Evolutionary conservation across 2,888 invertebrate genomes (phyloP), one percentile per base, ranked within the genome.

Genomic region (Caenorhabditis macrosperma): DNA sequence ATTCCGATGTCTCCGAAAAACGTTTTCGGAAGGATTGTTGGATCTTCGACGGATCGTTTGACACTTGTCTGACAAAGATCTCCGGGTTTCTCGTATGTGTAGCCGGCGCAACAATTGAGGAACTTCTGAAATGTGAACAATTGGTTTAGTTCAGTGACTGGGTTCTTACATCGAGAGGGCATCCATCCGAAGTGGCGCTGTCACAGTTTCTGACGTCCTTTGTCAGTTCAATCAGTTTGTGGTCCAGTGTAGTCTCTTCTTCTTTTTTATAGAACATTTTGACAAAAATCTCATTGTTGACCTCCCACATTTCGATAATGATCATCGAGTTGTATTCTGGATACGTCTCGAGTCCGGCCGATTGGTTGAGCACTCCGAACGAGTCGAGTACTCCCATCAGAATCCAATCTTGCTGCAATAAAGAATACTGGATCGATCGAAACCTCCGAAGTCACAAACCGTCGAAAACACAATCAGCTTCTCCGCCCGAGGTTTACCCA

Each of bases 311-410:
- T 22, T 79, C 79, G 5, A 75, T 35, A 10, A 79, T 68, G 12
- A 79, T 79, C 79, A 79, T 79, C 20, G 79, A 59, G 41, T 79
- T 79, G 60, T 79, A 79, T 59, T 79, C 79, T 0, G 78, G 68
- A 46, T 59, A 64, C 12, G 12, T 38, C 10, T 61, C 38, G 0
- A 67, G 35, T 3, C 63, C 75, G 33, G 60, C 50, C 0, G 79
- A 38, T 7, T 67, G 26, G 2, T 79, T 52, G 15, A 75, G 44
- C 2, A 79, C 69, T 12, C 69, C 69, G 28, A 75, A 60, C 1
- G 69, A 54, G 2, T 68, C 75, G 2, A 79, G 54, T 7, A 75
- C 64, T 17, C 79, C 79, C 69, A 64, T 69, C 22, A 79, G 54
- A 15, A 79, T 75, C 75, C 74, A 79, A 33, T 79, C 79, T 75